Evolutionary conservation across 2,113 vertebrate species (phyloP).

Genomic region (Sminthopsis crassicaudata): DNA sequence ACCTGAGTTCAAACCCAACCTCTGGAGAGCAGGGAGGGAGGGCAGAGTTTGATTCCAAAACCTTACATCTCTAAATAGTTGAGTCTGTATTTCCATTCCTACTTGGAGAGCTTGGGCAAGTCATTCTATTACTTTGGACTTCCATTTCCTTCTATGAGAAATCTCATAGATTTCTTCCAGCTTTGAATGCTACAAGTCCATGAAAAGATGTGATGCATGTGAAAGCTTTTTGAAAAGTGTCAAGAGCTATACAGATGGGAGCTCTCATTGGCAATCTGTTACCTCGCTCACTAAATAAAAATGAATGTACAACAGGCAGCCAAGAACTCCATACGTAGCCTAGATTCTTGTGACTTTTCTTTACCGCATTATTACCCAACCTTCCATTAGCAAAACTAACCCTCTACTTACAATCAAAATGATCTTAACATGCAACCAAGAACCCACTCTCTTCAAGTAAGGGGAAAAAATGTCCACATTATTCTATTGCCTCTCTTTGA

Average conservation of each 20-base stretch:
- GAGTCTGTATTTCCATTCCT: neutral
- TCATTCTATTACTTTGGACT: neutral
- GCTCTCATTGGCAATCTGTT: neutral
- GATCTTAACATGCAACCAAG: constrained; percentile 18
- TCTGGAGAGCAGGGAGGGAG: neutral
- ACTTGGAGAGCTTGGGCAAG: no score
- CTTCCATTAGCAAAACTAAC: constrained; percentile 59
- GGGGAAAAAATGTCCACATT: rapidly evolving
- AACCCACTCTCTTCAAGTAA: constrained; percentile 58
- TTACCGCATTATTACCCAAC: constrained; percentile 33
- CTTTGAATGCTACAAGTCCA: neutral
- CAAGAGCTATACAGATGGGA: neutral
- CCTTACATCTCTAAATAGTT: neutral
- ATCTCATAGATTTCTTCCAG: neutral
- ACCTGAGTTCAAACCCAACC: neutral
- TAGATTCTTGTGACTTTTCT: neutral
- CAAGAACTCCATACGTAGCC: constrained; percentile 26
- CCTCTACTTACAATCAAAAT: constrained; percentile 39
- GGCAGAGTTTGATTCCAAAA: neutral
- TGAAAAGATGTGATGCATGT: neutral
- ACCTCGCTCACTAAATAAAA: constrained; percentile 41
- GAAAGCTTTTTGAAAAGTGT: neutral
- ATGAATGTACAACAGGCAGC: neutral
- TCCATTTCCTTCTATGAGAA: neutral
- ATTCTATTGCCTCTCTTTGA: neutral